Conservation (phyloP, 2,797 vertebrate species). For the Neopelma chrysocephalum region DNA sequence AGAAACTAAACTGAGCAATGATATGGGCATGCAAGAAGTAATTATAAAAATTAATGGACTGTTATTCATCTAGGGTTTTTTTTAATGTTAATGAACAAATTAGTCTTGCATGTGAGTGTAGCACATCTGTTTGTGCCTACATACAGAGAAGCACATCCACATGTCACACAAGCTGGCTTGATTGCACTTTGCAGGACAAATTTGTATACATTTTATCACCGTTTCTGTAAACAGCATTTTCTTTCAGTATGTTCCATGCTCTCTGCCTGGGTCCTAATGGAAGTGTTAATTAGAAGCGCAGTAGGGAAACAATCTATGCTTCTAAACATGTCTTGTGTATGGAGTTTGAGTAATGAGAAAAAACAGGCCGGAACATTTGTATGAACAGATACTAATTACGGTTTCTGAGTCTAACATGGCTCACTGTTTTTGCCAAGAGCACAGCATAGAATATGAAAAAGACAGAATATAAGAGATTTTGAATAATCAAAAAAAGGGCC, state of each 20-base stretch:
- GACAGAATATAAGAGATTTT: not conserved
- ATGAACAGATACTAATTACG: slow-evolving; percentile 44
- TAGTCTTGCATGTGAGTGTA: slow-evolving; percentile 37
- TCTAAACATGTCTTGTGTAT: slow-evolving; percentile 37
- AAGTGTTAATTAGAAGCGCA: slow-evolving; percentile 61
- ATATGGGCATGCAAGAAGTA: not conserved
- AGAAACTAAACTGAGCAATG: slow-evolving; percentile 7
- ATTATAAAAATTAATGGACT: slow-evolving; percentile 61
- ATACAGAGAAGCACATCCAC: slow-evolving; percentile 42
- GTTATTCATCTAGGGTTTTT: slow-evolving; percentile 16
- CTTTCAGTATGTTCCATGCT: slow-evolving; percentile 53
- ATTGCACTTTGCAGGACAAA: slow-evolving; percentile 54
- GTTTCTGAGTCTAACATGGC: not conserved
- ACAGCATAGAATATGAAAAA: not conserved
- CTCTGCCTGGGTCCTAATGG: slow-evolving; percentile 54
- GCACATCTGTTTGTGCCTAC: slow-evolving; percentile 52
- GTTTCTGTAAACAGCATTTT: slow-evolving; percentile 54
- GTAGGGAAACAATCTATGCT: slow-evolving; percentile 59
- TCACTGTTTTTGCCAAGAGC: not conserved
- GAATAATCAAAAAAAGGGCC: not conserved
- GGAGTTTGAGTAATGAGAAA: slow-evolving; percentile 62
- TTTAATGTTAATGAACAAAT: slow-evolving; percentile 56
- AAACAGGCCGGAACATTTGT: slow-evolving; percentile 43
- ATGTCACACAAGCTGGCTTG: slow-evolving; percentile 48
- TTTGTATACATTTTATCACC: slow-evolving; percentile 61